Conservation (phyloP, 2,113 vertebrate species). For the Cephalopholis sonnerati region DNA sequence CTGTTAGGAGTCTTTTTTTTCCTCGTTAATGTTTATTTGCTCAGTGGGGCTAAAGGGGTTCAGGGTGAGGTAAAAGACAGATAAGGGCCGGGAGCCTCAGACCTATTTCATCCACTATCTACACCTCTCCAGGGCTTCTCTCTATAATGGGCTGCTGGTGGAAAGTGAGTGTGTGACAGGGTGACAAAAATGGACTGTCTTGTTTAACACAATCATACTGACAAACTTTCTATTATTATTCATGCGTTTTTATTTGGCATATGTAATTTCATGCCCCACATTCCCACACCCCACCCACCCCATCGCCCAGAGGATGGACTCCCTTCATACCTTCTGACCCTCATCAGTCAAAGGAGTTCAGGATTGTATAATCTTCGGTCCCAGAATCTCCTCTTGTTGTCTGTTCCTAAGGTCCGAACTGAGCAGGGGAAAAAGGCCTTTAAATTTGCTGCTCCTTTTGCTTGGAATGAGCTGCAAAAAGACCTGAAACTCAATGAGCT, state of each 20-base stretch:
- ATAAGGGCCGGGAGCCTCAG: slow-evolving; percentile 54
- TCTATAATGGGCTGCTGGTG: slow-evolving; percentile 46
- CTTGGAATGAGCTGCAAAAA: too few species aligned
- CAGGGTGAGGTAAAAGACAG: slow-evolving; percentile 42
- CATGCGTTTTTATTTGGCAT: not conserved
- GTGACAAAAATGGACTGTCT: not conserved
- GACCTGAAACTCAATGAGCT: too few species aligned
- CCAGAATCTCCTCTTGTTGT: too few species aligned
- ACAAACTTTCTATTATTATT: not conserved
- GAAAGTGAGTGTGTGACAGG: not conserved
- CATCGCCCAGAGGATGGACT: not conserved
- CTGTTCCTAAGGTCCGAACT: too few species aligned
- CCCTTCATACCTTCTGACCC: too few species aligned
- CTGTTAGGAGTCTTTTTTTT: slow-evolving; percentile 9
- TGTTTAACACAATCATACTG: not conserved
- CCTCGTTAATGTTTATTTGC: slow-evolving; percentile 50
- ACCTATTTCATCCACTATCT: slow-evolving; percentile 54
- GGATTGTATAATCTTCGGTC: too few species aligned
- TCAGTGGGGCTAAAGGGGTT: slow-evolving; percentile 42
- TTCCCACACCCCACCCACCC: not conserved
- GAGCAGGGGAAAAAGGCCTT: too few species aligned
- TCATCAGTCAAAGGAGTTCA: too few species aligned
- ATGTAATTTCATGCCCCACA: not conserved
- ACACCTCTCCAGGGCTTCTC: slow-evolving; percentile 42
- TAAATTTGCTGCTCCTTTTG: too few species aligned